Percentiles rank a stretch among this genome's conserved stretches.
Conservation (phyloP, 2,113 vertebrate genomes). For the Lycaon pictus region DNA sequence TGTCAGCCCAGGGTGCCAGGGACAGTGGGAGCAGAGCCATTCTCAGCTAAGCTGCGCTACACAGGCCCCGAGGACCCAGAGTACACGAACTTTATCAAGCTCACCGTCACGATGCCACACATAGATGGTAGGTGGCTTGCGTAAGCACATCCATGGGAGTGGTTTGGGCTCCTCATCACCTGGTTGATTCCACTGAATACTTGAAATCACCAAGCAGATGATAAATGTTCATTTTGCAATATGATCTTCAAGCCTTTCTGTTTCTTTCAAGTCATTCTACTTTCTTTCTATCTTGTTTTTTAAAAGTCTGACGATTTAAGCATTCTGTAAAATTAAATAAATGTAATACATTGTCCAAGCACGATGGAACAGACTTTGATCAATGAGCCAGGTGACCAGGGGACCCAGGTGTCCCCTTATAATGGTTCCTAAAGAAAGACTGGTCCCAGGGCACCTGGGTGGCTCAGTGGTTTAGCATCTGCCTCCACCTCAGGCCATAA, state of each 20-base stretch:
- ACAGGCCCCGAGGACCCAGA: slow-evolving; percentile 93
- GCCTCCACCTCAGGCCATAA: no score
- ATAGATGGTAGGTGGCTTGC: slow-evolving; percentile 92
- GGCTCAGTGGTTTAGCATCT: no score
- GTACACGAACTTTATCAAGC: slow-evolving; percentile 94
- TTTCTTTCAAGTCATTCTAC: neutral
- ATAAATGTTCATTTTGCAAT: accelerated
- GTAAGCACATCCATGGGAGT: neutral
- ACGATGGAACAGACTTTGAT: neutral
- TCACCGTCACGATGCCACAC: slow-evolving; percentile 96
- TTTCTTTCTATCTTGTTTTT: neutral
- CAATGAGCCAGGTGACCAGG: no score
- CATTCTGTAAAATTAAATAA: neutral
- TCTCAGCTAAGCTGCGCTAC: slow-evolving; percentile 96
- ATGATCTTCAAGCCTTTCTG: neutral
- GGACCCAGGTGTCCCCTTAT: no score
- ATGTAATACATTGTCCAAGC: neutral
- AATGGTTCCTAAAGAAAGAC: neutral
- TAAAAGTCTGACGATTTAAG: neutral
- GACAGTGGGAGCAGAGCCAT: slow-evolving; percentile 95
- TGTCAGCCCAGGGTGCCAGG: slow-evolving; percentile 94
- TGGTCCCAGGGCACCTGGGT: neutral
- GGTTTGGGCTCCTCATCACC: neutral
- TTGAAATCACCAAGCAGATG: neutral
- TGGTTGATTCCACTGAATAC: neutral